Conservation (phyloP, 2,113 vertebrate species). For the Varanus komodoensis region DNA sequence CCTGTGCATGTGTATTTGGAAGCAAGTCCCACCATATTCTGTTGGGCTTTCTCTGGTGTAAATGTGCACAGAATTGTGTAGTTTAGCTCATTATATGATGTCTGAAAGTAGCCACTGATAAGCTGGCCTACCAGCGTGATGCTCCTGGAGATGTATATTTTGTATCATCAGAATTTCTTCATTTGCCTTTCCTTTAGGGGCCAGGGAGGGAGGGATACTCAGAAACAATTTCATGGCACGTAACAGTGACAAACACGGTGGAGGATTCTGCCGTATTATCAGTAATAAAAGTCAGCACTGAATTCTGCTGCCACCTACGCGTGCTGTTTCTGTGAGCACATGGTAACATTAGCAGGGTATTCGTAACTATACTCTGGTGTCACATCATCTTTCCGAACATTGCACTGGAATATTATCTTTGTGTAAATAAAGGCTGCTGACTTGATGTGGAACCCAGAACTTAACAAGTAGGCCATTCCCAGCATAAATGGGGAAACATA, state of each 20-base stretch:
- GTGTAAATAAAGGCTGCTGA: slow-evolving; percentile 6
- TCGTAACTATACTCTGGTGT: not conserved
- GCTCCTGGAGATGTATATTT: not conserved
- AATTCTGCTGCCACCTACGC: not conserved
- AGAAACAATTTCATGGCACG: not conserved
- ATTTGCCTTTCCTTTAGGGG: not conserved
- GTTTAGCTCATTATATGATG: not conserved
- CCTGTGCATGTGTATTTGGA: not conserved
- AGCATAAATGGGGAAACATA: not conserved
- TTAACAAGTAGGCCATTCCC: not conserved
- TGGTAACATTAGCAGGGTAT: not conserved
- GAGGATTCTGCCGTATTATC: not conserved
- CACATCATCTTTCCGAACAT: not conserved
- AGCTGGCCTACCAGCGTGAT: not conserved
- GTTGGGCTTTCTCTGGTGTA: not conserved
- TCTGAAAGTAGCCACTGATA: not conserved
- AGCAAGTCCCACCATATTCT: not conserved
- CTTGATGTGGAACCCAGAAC: not conserved
- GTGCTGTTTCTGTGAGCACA: not conserved
- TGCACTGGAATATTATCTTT: not conserved
- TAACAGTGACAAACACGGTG: not conserved
- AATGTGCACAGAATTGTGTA: not conserved
- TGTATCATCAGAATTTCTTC: not conserved
- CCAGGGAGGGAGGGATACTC: not conserved
- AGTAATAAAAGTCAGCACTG: not conserved